Percentiles rank a stretch among this genome's conserved stretches.
Evolutionary conservation across 1,140 invertebrate species (phyloP).

Genomic region (Globodera rostochiensis): DNA sequence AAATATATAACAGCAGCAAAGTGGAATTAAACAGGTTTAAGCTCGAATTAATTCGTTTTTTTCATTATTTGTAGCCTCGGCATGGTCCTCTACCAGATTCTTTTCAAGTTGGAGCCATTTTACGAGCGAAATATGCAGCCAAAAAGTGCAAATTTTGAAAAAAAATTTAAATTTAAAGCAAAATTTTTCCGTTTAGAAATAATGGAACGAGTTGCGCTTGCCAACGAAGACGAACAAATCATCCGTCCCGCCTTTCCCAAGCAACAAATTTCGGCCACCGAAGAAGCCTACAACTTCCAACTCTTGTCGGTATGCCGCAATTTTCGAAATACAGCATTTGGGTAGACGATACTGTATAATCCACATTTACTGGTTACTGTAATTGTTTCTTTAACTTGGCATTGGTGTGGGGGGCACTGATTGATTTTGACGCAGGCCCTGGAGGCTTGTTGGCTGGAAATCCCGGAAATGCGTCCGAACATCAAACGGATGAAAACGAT

Average conservation of each 20-base stretch:
- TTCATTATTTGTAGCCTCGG: constrained; percentile 53
- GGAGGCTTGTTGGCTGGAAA: constrained; percentile 64
- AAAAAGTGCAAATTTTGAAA: constrained; percentile 7
- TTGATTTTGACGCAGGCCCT: constrained; percentile 32
- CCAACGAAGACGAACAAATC: constrained; percentile 64
- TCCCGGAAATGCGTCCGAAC: constrained; percentile 61
- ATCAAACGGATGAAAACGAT: constrained; percentile 61
- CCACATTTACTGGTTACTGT: background rate
- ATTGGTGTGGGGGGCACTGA: background rate
- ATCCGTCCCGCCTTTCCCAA: constrained; percentile 59
- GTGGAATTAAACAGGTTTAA: constrained; percentile 15
- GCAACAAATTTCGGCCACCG: constrained; percentile 18
- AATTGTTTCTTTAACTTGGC: background rate
- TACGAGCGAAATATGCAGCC: constrained; percentile 33
- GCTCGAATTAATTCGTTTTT: background rate
- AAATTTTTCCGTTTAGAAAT: constrained; percentile 11
- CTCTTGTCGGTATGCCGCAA: background rate
- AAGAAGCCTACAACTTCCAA: constrained; percentile 34
- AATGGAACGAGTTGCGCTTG: constrained; percentile 25
- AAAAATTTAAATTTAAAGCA: background rate
- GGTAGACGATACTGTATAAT: background rate
- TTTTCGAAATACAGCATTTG: constrained; percentile 3
- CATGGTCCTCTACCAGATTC: constrained; percentile 62
- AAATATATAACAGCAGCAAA: too few relatives aligned
- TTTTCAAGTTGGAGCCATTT: constrained; percentile 60